Conservation (phyloP, 2,888 invertebrate species). For the Ichneumon xanthorius region DNA sequence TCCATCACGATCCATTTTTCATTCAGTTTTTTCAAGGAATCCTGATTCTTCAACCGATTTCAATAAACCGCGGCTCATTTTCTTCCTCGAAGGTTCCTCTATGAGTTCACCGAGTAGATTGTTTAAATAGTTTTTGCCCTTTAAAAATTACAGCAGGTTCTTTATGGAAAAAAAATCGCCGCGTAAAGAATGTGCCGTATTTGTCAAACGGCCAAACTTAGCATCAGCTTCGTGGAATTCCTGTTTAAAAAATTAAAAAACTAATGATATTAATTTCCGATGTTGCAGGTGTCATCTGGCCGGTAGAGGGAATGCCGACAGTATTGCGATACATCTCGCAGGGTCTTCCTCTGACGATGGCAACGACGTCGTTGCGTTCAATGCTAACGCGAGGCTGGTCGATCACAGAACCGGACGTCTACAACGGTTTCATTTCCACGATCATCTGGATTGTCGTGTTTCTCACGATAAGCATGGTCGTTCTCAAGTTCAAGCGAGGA, state of each 20-base stretch:
- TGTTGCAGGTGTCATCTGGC: constrained; percentile 95
- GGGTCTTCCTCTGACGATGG: constrained; percentile 94
- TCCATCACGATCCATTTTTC: too few species aligned
- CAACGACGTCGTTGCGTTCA: constrained; percentile 95
- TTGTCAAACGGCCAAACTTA: too few species aligned
- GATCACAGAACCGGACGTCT: constrained; percentile 92
- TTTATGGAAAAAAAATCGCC: too few species aligned
- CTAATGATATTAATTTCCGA: neutral
- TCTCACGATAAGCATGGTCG: constrained; percentile 92
- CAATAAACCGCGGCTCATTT: too few species aligned
- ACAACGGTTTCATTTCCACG: constrained; percentile 94
- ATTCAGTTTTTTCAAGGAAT: too few species aligned
- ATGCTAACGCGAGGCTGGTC: constrained; percentile 96
- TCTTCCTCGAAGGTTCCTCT: too few species aligned
- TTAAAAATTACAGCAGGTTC: too few species aligned
- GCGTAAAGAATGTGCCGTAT: too few species aligned
- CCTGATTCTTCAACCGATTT: too few species aligned
- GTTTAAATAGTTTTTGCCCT: too few species aligned
- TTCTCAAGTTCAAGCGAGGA: constrained; percentile 93
- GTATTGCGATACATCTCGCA: constrained; percentile 93
- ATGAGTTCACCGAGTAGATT: too few species aligned
- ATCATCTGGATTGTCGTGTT: constrained; percentile 94
- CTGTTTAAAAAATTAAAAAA: neutral
- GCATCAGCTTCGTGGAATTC: neutral
- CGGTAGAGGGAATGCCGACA: constrained; percentile 97